Percentiles rank a stretch among this genome's conserved stretches.
Evolutionary conservation across 2,113 vertebrate genomes (phyloP).

Genomic region (Nibea coibor): DNA sequence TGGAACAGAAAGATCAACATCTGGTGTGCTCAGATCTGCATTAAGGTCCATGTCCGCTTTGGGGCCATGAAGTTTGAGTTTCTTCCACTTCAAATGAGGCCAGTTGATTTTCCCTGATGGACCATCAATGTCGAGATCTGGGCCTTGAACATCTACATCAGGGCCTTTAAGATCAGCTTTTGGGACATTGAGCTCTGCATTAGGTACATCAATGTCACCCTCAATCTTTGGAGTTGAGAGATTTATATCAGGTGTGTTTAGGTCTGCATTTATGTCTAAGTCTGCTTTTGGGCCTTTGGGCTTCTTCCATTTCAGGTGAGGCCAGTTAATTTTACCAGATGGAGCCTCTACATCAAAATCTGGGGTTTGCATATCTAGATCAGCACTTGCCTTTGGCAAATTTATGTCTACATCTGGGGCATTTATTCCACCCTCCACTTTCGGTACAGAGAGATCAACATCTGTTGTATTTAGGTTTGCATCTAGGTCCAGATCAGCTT

Average conservation of each 20-base stretch:
- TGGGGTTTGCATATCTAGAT: slow-evolving; percentile 49
- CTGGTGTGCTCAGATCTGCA: slow-evolving; percentile 55
- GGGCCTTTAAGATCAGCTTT: slow-evolving; percentile 55
- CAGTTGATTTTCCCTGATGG: slow-evolving; percentile 67
- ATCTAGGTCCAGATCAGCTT: slow-evolving; percentile 53
- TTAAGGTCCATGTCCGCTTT: slow-evolving; percentile 56
- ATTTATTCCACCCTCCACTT: slow-evolving; percentile 57
- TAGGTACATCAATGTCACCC: slow-evolving; percentile 60
- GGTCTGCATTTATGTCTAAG: slow-evolving; percentile 44
- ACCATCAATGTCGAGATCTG: slow-evolving; percentile 59
- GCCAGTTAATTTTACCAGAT: slow-evolving; percentile 70
- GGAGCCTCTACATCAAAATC: slow-evolving; percentile 37
- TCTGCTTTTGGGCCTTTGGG: slow-evolving; percentile 62
- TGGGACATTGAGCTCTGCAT: slow-evolving; percentile 67
- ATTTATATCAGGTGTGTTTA: slow-evolving; percentile 56
- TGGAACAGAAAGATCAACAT: slow-evolving; percentile 64
- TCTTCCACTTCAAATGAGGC: slow-evolving; percentile 70
- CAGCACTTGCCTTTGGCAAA: slow-evolving; percentile 47
- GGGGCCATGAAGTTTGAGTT: slow-evolving; percentile 59
- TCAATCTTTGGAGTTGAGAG: slow-evolving; percentile 65
- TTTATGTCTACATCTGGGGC: slow-evolving; percentile 60
- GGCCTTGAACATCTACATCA: slow-evolving; percentile 51
- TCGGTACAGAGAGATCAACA: slow-evolving; percentile 60
- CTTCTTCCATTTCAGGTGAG: slow-evolving; percentile 69
- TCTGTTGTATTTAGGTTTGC: slow-evolving; percentile 53